phyloP scores from a whole-genome alignment of 2,888 invertebrate genomes.

The Boloria selene region DNA sequence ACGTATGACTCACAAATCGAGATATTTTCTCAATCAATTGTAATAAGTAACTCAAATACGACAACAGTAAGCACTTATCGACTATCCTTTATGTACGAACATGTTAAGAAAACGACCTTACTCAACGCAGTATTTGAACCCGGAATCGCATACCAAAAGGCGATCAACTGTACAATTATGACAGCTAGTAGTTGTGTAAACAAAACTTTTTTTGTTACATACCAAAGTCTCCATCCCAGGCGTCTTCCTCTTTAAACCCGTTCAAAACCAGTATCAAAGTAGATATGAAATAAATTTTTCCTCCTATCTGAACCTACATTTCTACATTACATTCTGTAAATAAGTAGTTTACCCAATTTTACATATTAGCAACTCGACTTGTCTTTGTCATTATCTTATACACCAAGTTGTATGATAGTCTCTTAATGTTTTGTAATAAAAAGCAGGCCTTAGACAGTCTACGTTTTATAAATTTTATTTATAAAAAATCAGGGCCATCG shows the following conservation, averaged over 20 bases:
- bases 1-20: no score
- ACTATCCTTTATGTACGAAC: no score
- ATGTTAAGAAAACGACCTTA: conserved; percentile 24
- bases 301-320: not conserved
- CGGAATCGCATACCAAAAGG: conserved; percentile 31
- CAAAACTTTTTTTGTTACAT: conserved; percentile 16
- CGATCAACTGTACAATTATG: conserved; percentile 17
- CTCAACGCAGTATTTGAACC: conserved; percentile 39
- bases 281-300: conserved; percentile 12
- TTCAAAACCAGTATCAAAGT: conserved; percentile 22
- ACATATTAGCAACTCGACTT: not conserved
- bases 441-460: no score
- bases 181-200: conserved; percentile 10
- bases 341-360: not conserved
- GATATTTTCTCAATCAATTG: no score
- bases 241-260: conserved; percentile 29
- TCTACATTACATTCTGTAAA: not conserved
- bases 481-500: no score
- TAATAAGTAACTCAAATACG: no score
- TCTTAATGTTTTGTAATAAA: no score
- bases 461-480: no score
- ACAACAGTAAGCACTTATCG: no score
- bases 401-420: no score
- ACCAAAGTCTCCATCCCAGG: conserved; percentile 17
- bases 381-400: no score